Evolutionary conservation across 2,797 vertebrate genomes (phyloP).

Genomic region (Onychomys arenicola): DNA sequence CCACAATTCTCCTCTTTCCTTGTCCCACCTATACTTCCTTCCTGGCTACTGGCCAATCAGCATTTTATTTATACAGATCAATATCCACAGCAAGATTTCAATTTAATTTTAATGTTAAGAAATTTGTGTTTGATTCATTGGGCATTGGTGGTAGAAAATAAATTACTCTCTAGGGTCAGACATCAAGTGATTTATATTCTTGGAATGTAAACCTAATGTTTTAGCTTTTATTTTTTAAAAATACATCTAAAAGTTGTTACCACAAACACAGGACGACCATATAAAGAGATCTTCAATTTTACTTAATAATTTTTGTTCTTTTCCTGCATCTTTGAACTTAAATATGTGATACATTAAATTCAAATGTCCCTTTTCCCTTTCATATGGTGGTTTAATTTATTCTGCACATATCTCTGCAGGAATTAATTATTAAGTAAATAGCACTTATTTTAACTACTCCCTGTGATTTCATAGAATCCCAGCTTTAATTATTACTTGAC

Average conservation of each 20-base stretch:
- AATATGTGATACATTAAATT: constrained; percentile 29
- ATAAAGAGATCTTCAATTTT: background rate
- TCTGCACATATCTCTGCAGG: background rate
- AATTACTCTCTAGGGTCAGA: background rate
- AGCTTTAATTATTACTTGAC: constrained; percentile 48
- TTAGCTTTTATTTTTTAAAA: background rate
- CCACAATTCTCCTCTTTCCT: too few relatives aligned
- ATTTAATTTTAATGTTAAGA: background rate
- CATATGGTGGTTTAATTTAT: constrained; percentile 44
- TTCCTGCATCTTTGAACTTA: background rate
- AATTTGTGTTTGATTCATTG: background rate
- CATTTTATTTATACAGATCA: too few relatives aligned
- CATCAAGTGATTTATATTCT: constrained; percentile 37
- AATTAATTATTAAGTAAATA: constrained; percentile 63
- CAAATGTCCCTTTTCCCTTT: constrained; percentile 19
- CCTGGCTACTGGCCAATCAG: too few relatives aligned
- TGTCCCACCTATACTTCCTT: too few relatives aligned
- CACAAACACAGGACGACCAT: background rate
- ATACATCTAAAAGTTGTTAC: background rate
- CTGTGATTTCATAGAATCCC: constrained; percentile 42
- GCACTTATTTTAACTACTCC: constrained; percentile 36
- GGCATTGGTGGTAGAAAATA: constrained; percentile 32
- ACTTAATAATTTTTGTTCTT: background rate
- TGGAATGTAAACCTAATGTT: background rate
- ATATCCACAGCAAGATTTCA: too few relatives aligned